Conservation (phyloP, 1,140 invertebrate species). For the Drosophila mojavensis region DNA sequence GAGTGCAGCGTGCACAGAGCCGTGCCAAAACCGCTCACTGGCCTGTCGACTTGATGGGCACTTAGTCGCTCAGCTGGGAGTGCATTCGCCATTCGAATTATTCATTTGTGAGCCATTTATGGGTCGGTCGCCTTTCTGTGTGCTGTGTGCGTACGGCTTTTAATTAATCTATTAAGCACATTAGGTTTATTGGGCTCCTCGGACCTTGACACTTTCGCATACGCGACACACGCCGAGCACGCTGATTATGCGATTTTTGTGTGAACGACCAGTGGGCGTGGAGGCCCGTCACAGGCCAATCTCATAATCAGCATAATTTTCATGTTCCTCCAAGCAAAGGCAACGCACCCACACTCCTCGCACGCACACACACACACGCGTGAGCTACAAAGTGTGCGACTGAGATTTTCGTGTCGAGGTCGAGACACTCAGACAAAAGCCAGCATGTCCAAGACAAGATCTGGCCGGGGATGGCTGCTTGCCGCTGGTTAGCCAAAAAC, state of each 20-base stretch:
- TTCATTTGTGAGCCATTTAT: conserved; percentile 33
- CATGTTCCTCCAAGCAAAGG: conserved; percentile 53
- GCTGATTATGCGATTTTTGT: conserved; percentile 41
- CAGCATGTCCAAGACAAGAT: conserved; percentile 56
- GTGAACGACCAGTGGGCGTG: conserved; percentile 38
- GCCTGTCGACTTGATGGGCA: conserved; percentile 3
- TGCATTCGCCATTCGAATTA: conserved; percentile 25
- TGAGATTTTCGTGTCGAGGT: conserved; percentile 56
- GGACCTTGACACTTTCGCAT: conserved; percentile 25
- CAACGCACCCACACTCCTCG: conserved; percentile 15
- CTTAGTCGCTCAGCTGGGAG: conserved; percentile 20
- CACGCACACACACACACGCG: conserved; percentile 6
- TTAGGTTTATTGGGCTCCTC: conserved; percentile 5
- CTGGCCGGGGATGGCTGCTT: conserved; percentile 29
- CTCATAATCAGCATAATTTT: conserved; percentile 80
- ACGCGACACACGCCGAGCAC: conserved; percentile 15
- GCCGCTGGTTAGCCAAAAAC: conserved; percentile 27
- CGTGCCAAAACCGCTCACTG: conserved; percentile 19
- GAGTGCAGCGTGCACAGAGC: conserved; percentile 44
- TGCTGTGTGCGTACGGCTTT: conserved; percentile 13
- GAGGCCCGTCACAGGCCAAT: conserved; percentile 57
- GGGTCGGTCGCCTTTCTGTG: conserved; percentile 9
- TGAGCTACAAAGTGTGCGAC: conserved; percentile 24
- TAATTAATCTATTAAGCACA: conserved; percentile 48
- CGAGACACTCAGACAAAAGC: conserved; percentile 46